Conservation (phyloP, 2,113 vertebrate genomes). For the Lophochroa leadbeateri region DNA sequence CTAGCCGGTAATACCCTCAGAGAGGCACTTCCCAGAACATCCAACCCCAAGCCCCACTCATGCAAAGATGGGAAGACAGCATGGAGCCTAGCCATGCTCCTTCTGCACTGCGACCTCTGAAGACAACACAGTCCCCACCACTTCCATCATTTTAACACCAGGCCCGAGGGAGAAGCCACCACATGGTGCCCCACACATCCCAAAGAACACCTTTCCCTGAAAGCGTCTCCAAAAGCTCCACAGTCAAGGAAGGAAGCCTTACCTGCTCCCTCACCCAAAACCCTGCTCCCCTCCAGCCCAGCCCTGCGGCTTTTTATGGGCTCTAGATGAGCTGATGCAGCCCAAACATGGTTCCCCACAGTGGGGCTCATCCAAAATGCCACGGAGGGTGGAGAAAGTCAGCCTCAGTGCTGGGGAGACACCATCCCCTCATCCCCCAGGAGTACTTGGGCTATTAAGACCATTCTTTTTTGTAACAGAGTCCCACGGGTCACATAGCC, state of each 20-base stretch:
- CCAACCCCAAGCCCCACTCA: not conserved
- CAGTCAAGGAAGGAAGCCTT: accelerated
- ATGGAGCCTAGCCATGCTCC: accelerated
- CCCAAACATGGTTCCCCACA: not conserved
- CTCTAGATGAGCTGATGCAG: not conserved
- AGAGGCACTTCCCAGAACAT: accelerated
- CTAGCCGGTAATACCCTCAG: not conserved
- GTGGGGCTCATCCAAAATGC: too few species aligned
- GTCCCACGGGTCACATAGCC: too few species aligned
- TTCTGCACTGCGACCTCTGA: not conserved
- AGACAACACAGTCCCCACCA: too few species aligned
- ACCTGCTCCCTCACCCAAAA: too few species aligned
- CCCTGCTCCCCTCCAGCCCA: accelerated
- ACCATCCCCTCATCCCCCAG: not conserved
- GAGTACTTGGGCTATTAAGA: not conserved
- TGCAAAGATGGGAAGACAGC: accelerated
- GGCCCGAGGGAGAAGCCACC: not conserved
- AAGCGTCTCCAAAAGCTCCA: not conserved
- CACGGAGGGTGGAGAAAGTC: accelerated
- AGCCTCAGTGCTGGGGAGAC: not conserved
- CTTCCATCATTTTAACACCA: not conserved
- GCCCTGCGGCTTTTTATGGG: not conserved
- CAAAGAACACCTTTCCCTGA: not conserved
- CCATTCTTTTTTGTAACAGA: not conserved
- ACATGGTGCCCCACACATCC: not conserved